Evolutionary conservation across 92 coral and sea anemone species (phyloP), one percentile per base, ranked within the genome.

Genomic region (Chrysogorgia sp.): DNA sequence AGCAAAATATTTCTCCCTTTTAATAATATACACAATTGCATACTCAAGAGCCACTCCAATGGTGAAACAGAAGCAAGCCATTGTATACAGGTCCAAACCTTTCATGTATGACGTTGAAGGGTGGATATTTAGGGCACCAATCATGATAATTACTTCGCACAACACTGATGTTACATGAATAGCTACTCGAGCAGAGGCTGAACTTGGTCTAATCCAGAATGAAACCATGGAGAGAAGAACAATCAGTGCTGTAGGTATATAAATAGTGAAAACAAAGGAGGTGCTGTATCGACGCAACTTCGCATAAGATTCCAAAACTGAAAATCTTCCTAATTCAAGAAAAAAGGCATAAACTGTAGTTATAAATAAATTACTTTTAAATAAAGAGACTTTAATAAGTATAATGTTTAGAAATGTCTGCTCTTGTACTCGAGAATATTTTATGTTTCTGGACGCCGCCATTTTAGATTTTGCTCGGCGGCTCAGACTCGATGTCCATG

Each of bases 161-260:
- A 93, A 91, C 53, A 93, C 97, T 68, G 97, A 90, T 52, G 97
- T 93, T 21, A 93, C 91, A 25, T 96, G 96, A 86, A 93, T 92
- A 34, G 93, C 76, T 23, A 69, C 35, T 41, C 76, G 43, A 30
- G 76, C 76, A 43, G 76, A 60, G 20, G 47, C 76, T 43, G 76
- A 45, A 15, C 60, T 22, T 45, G 76, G 76, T 19, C 76, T 28
- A 69, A 69, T 49, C 76, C 76, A 69, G 37, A 69, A 69, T 31
- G 76, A 69, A 47, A 69, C 13, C 5, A 40, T 69, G 7, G 76
- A 69, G 6, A 69, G 61, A 69, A 69, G n/a, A 50, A 69, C 76
- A 14, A 69, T 69, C 76, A 69, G 45, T 21, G 76, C 76, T 0
- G 76, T 60, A 25, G 76, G 76, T 45, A 69, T 41, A 33, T 69